phyloP scores from a whole-genome alignment of 2,113 vertebrate genomes.

The Anser brachyrhynchus region DNA sequence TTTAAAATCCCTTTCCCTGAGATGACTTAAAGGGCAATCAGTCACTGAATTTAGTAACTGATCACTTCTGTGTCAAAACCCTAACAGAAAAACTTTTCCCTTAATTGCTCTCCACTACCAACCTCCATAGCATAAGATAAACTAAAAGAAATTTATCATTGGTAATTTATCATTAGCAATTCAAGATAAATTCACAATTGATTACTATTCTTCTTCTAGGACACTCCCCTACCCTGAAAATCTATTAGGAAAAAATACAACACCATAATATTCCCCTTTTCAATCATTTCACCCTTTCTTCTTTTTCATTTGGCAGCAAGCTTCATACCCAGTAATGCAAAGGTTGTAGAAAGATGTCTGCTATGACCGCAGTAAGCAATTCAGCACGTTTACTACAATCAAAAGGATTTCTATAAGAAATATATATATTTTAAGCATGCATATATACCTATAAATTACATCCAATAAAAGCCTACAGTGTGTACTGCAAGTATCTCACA shows the following conservation, averaged over 20 bases:
- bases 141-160: neutral
- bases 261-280: neutral
- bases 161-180: neutral
- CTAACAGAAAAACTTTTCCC: neutral
- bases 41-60: neutral
- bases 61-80: neutral
- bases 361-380: neutral
- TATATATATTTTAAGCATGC: neutral
- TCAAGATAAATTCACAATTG: neutral
- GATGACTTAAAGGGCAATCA: neutral
- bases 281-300: neutral
- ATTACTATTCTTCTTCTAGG: neutral
- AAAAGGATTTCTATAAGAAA: neutral
- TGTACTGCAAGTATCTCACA: neutral
- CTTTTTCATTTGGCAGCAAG: neutral
- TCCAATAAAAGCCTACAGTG: neutral
- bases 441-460: neutral
- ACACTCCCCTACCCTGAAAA: rapidly evolving
- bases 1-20: neutral
- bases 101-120: neutral
- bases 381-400: neutral
- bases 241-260: neutral
- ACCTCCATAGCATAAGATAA: neutral
- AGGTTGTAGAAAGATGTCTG: neutral
- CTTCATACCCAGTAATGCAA: neutral